These are phyloP conservation scores for Lerema accius DNA, from an alignment of 1,140 invertebrate species.

Conservation along the genomic window DNA sequence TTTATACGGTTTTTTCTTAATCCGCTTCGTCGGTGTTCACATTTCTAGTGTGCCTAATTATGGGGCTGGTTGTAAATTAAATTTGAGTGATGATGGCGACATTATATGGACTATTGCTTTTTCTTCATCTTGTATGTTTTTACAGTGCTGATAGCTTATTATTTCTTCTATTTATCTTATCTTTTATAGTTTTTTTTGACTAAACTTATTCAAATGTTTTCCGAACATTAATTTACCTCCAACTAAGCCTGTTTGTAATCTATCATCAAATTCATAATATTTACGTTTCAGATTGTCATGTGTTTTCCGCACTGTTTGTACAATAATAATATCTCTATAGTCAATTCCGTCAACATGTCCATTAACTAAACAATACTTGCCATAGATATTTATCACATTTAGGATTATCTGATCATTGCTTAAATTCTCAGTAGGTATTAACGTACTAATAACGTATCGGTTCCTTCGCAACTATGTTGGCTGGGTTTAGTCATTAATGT, in stretches of 20 bases:
- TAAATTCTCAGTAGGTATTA: neutral
- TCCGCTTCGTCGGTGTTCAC: neutral
- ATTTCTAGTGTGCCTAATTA: slow-evolving; percentile 1
- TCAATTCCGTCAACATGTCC: neutral
- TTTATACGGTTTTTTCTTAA: slow-evolving; percentile 17
- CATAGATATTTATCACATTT: slow-evolving; percentile 5
- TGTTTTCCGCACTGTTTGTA: neutral
- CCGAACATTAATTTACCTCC: too few relatives aligned
- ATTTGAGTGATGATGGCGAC: neutral
- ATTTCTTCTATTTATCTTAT: too few relatives aligned
- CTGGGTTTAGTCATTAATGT: slow-evolving; percentile 6
- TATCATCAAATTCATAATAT: neutral
- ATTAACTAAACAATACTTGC: neutral
- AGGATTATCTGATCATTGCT: slow-evolving; percentile 17
- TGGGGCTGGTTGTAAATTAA: neutral
- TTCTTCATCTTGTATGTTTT: too few relatives aligned
- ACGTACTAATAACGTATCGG: slow-evolving; percentile 17
- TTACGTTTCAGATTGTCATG: neutral
- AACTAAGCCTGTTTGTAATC: too few relatives aligned
- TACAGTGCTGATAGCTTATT: too few relatives aligned
- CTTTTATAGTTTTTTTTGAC: too few relatives aligned
- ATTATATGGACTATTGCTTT: too few relatives aligned
- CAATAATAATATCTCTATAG: neutral
- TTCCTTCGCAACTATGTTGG: slow-evolving; percentile 14
- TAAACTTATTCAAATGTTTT: too few relatives aligned